phyloP scores from a whole-genome alignment of 2,888 invertebrate species.

The Scaptomyza parva region DNA sequence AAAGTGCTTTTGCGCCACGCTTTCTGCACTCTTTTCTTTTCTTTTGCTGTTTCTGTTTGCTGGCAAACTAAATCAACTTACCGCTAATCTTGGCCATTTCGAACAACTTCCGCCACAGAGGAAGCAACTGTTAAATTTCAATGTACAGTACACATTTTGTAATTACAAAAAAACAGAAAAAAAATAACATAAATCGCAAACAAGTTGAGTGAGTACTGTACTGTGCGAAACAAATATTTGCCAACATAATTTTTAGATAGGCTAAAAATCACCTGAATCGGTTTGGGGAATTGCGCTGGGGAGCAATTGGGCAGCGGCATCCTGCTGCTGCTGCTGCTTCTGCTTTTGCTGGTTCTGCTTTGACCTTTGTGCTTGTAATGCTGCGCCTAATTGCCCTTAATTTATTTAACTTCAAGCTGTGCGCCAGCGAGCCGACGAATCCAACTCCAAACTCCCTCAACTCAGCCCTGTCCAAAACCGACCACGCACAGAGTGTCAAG shows the following conservation, averaged over 20 bases:
- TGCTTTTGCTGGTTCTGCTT: constrained; percentile 33
- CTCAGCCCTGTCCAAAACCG: neutral
- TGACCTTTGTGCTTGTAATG: constrained; percentile 73
- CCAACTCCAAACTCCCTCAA: neutral
- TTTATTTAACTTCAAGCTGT: constrained; percentile 80
- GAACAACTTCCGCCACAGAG: constrained; percentile 65
- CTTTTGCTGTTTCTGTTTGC: no score
- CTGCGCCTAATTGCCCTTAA: constrained; percentile 78
- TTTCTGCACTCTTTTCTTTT: constrained; percentile 74
- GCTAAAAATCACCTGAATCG: constrained; percentile 62
- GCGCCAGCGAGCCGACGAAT: constrained; percentile 33
- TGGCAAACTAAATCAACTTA: constrained; percentile 29
- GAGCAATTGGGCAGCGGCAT: constrained; percentile 41
- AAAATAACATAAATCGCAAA: constrained; percentile 17
- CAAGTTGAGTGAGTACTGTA: constrained; percentile 6
- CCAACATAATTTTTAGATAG: constrained; percentile 57
- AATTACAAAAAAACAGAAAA: constrained; percentile 53
- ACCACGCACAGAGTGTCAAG: constrained; percentile 62
- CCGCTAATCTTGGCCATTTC: constrained; percentile 64
- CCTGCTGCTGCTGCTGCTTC: constrained; percentile 24
- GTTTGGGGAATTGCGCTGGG: constrained; percentile 25
- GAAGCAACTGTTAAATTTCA: constrained; percentile 63
- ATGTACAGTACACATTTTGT: constrained; percentile 39
- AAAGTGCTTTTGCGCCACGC: constrained; percentile 75
- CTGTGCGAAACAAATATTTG: constrained; percentile 58